A percentile compares a stretch with the other conserved stretches of the same genome.
Conservation (phyloP, 1,140 invertebrate genomes). For the Muscidifurax raptorellus region DNA sequence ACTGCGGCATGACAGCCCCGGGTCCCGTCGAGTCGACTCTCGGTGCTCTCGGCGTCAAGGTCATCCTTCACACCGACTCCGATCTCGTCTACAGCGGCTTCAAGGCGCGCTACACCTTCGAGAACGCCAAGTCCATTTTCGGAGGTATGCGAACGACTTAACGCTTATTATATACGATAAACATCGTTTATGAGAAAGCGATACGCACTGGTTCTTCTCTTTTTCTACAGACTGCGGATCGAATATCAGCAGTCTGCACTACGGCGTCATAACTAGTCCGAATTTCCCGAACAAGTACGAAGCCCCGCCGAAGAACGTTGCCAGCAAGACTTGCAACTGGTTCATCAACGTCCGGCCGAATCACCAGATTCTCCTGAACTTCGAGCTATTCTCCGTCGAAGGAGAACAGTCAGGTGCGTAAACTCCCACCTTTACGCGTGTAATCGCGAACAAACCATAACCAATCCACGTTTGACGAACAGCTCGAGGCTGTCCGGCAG, state of each 20-base stretch:
- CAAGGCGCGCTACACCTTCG: slow-evolving; percentile 92
- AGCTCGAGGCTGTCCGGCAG: slow-evolving; percentile 93
- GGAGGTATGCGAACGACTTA: too few species aligned
- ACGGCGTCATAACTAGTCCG: slow-evolving; percentile 90
- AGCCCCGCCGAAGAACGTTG: slow-evolving; percentile 82
- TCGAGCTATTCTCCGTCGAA: slow-evolving; percentile 91
- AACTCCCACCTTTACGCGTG: neutral
- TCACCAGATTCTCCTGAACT: slow-evolving; percentile 90
- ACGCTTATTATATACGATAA: too few species aligned
- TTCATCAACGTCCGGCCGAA: slow-evolving; percentile 89
- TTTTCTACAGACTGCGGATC: slow-evolving; percentile 86
- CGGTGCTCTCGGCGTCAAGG: slow-evolving; percentile 87
- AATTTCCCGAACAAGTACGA: slow-evolving; percentile 92
- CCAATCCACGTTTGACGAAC: too few species aligned
- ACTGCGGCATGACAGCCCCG: slow-evolving; percentile 88
- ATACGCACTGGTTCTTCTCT: too few species aligned
- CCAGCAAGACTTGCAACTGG: slow-evolving; percentile 94
- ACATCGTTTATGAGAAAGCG: too few species aligned
- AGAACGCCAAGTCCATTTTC: slow-evolving; percentile 89
- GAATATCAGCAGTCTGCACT: slow-evolving; percentile 89
- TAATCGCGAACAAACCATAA: neutral
- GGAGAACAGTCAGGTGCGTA: slow-evolving; percentile 87
- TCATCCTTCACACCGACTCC: slow-evolving; percentile 89
- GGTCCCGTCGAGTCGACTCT: slow-evolving; percentile 93
- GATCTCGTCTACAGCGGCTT: slow-evolving; percentile 92